Conservation (phyloP, 2,797 vertebrate genomes). For the Amblyopsis hoosieri region DNA sequence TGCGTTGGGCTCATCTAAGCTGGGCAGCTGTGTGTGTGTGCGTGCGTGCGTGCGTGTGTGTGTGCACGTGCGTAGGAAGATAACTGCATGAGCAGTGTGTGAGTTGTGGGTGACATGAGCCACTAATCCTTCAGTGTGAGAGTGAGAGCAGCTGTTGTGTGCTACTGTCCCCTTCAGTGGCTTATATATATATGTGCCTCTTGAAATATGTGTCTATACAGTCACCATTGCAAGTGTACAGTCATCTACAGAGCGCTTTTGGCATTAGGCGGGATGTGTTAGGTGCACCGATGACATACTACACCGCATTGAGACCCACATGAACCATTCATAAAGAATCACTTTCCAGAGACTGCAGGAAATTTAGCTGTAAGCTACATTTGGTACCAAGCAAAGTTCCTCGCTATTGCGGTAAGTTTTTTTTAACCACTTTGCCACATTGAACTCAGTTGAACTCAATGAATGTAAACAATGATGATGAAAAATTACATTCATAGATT, state of each 20-base stretch:
- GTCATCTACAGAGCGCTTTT: neutral
- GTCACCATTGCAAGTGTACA: neutral
- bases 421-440: no score
- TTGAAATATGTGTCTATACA: neutral
- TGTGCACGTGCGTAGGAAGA: conserved; percentile 3
- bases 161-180: conserved; percentile 22
- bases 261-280: neutral
- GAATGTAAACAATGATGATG: no score
- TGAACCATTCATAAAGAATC: conserved; percentile 6
- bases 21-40: conserved; percentile 3
- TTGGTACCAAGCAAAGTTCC: no score
- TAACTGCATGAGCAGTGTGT: conserved; percentile 14
- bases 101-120: conserved; percentile 34
- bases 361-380: no score
- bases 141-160: conserved; percentile 40
- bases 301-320: conserved; percentile 39
- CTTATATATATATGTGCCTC: conserved; percentile 10
- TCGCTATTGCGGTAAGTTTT: no score
- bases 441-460: no score
- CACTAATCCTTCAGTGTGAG: conserved; percentile 38
- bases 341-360: no score
- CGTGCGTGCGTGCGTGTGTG: conserved; percentile 2
- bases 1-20: conserved; percentile 51
- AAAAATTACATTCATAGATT: no score
- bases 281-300: neutral